Evolutionary conservation across 2,888 invertebrate species (phyloP), one percentile per base, ranked within the genome.

Genomic region (Dolomedes plantarius): DNA sequence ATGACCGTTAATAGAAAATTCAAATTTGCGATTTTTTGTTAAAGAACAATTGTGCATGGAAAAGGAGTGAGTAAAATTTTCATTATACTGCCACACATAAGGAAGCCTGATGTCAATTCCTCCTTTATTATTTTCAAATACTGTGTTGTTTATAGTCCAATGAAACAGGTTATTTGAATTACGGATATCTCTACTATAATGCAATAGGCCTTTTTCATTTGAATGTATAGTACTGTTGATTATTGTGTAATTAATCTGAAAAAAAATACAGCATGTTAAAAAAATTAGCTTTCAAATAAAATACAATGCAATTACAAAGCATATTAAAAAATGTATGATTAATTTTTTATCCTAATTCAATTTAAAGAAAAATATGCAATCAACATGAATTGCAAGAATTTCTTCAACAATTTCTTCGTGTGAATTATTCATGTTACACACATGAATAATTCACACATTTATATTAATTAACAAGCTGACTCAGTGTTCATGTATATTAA

Each of bases 131-230:
- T 96, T 93, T 90, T 96, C 96, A 87, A 99, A 94, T 0, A 95
- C 94, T 86, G 96, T 96, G 90, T 97, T 96, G 91, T 96, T 95
- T 69, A 98, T 91, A 31, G 96, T 93, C 94, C 99, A 99, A 91
- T 98, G 97, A 93, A 98, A 99, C 0, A 99, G 93, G 92, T 99
- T 99, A 90, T 99, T 99, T 0, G 98, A 98, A 88, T 97, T 96
- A 89, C 98, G 94, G 89, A 99, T 94, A 91, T 99, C 98, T 90
- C 97, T 92, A 64, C 97, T 97, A 90, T 96, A 95, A 89, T 98
- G 98, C 88, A 98, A 94, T 16, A 98, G 97, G 1, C 92, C 92
- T 91, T 94, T 94, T 0, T 95, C 95, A 91, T 99, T 99, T 90
- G 96, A 95, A 0, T 94, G 94, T 50, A 99, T 95, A 83, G 95